Evolutionary conservation across 2,113 vertebrate genomes (phyloP).

Genomic region (Elephantulus edwardii): DNA sequence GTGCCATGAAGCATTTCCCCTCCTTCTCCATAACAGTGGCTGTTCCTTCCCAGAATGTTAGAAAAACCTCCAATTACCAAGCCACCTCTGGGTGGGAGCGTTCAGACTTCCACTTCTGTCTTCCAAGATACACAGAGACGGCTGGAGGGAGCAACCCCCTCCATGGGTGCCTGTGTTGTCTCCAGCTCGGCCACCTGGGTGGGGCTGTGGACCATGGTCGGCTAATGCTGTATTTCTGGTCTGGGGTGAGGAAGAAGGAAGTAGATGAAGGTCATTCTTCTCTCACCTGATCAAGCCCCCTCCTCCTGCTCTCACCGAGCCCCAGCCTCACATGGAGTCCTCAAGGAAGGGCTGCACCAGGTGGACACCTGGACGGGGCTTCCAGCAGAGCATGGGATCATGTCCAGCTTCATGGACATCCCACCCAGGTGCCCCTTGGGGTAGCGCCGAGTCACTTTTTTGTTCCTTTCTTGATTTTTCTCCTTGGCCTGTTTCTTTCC

Average conservation of each 20-base stretch:
- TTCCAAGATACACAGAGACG: constrained; percentile 58
- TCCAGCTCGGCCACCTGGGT: background rate
- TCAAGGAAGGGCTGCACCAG: no score
- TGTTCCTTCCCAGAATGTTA: constrained; percentile 57
- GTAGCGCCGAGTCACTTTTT: constrained; percentile 5
- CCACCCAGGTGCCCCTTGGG: background rate
- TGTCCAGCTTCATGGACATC: background rate
- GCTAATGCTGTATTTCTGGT: background rate
- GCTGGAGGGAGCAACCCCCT: constrained; percentile 34
- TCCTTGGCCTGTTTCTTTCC: constrained; percentile 44
- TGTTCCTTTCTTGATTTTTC: constrained; percentile 39
- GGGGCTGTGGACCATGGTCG: constrained; percentile 2
- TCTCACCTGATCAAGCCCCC: background rate
- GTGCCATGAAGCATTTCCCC: constrained; percentile 60
- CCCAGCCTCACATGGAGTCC: no score
- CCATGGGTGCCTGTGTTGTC: background rate
- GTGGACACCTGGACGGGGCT: background rate
- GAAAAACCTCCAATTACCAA: constrained; percentile 66
- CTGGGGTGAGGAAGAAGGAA: constrained; percentile 5
- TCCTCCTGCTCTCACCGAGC: background rate
- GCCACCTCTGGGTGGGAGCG: constrained; percentile 8
- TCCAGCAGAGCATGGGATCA: background rate
- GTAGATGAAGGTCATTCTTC: background rate
- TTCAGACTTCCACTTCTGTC: constrained; percentile 44
- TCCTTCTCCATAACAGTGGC: constrained; percentile 38